Evolutionary conservation across 2,888 invertebrate genomes (phyloP), one percentile per base, ranked within the genome.

Genomic region (Meta bourneti): DNA sequence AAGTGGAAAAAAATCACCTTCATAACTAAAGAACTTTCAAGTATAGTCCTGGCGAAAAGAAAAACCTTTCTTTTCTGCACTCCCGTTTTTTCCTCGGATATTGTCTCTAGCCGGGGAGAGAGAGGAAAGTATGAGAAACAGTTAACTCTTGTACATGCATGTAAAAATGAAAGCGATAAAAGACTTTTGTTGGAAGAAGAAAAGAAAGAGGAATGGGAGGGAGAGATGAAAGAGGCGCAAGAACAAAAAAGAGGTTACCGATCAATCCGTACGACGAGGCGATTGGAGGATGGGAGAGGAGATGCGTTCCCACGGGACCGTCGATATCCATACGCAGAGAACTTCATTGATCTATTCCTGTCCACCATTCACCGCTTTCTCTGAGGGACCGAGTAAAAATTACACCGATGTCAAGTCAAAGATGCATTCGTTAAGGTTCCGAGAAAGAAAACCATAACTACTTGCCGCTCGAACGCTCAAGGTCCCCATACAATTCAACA

Each of bases 131-230:
- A 8, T 49, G 48, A 19, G 72, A 87, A 87, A 88, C 82, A 83
- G 69, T 91, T 87, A 87, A 87, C 87, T 83, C 82, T 87, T 91
- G 87, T 91, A 91, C 87, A 90, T 90, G 87, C 81, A 83, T 87
- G 87, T 83, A 78, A 82, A 83, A 87, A 83, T 52, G 91, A 88
- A 82, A 83, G 82, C 69, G 74, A 81, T 78, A 91, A 91, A 91
- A 87, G 78, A 86, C 83, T 91, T 83, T 61, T 87, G 87, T 87
- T 84, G 86, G 86, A 20, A 20, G 54, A 54, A 70, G 51, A 48
- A 54, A 74, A 70, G 71, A 54, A 89, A 77, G 51, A 54, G 19
- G 19, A 71, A 54, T 61, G 5, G 61, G 69, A 81, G 72, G 7
- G 71, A 61, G 49, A 19, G 49, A 0, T 20, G 69, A 77, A 77